phyloP scores from a whole-genome alignment of 2,888 invertebrate species.

The Plutella xylostella region DNA sequence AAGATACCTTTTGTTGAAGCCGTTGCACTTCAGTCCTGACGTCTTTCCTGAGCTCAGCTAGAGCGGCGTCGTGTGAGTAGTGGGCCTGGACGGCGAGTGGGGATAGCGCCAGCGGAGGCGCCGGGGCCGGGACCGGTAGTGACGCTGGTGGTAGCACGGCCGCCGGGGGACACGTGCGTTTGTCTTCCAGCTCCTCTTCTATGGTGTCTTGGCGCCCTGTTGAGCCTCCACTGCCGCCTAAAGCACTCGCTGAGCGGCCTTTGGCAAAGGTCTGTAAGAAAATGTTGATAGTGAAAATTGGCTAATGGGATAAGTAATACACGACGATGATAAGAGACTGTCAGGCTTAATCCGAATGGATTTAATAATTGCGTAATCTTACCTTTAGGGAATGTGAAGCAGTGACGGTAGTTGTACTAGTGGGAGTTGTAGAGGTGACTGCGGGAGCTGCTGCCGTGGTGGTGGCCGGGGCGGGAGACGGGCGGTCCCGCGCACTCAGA shows the following conservation, averaged over 20 bases:
- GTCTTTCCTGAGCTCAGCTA: constrained; percentile 56
- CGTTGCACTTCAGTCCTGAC: constrained; percentile 54
- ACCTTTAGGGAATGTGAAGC: constrained; percentile 43
- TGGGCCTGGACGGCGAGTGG: constrained; percentile 30
- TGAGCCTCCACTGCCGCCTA: constrained; percentile 41
- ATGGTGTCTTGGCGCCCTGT: constrained; percentile 80
- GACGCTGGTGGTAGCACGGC: constrained; percentile 28
- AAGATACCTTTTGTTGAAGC: constrained; percentile 47
- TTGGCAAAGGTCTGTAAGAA: constrained; percentile 32
- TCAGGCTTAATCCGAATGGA: too few relatives aligned
- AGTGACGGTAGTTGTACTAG: constrained; percentile 64
- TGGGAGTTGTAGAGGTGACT: constrained; percentile 50
- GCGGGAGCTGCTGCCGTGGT: constrained; percentile 36
- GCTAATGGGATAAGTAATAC: too few relatives aligned
- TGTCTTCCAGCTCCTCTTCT: constrained; percentile 76
- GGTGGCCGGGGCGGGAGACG: constrained; percentile 58
- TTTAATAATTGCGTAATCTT: too few relatives aligned
- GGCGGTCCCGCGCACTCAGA: constrained; percentile 51
- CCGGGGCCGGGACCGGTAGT: constrained; percentile 29
- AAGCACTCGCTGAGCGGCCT: constrained; percentile 45
- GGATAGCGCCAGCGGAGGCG: constrained; percentile 32
- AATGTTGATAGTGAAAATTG: background rate
- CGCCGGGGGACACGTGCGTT: constrained; percentile 34
- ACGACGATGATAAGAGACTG: too few relatives aligned
- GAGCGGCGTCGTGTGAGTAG: constrained; percentile 62